Evolutionary conservation across 1,140 invertebrate genomes (phyloP), one percentile per base, ranked within the genome.

Genomic region (Papilio aristodemus): DNA sequence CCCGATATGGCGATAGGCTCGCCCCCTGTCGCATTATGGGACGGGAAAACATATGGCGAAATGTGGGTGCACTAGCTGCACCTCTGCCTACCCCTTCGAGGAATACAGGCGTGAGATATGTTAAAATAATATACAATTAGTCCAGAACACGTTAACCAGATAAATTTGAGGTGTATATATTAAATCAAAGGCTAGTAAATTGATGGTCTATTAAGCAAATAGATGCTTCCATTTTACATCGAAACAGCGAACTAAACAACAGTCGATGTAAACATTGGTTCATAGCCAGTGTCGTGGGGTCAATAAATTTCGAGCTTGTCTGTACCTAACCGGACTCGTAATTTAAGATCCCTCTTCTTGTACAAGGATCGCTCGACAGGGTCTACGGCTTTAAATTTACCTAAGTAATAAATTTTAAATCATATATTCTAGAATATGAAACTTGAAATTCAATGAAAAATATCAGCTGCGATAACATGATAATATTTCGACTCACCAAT

Each of bases 271-370:
- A 50, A 50, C 19, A 50, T 50, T 50, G 46, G 17, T 50, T 32
- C 27, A 50, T 22, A 50, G 46, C 46, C 46, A 17, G 46, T 50
- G 46, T 50, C 14, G 46, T 50, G 46, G 19, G 46, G 46, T 9
- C 19, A 50, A 50, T 50, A 50, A 50, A 50, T 50, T 50, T 50
- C 19, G 46, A 22, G 46, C 46, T 25, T 50, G 46, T 50, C 46
- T 50, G 46, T 50, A 50, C 46, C 46, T 50, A 50, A 50, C 46
- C 11, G 46, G 46, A 19, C 46, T 54, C 19, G 46, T 54, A 54
- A 54, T 54, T 54, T 25, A 22, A 54, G 46, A 22, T 22, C 43
- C 41, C 14, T n/a, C n/a, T 17, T 17, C 46, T 54, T 22, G 46
- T 54, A 25, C 19, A 22, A 54, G 17, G 17, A 19, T 32, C 27